Conservation (phyloP, 1,140 invertebrate genomes). For the Alviniconcha marisindica region DNA sequence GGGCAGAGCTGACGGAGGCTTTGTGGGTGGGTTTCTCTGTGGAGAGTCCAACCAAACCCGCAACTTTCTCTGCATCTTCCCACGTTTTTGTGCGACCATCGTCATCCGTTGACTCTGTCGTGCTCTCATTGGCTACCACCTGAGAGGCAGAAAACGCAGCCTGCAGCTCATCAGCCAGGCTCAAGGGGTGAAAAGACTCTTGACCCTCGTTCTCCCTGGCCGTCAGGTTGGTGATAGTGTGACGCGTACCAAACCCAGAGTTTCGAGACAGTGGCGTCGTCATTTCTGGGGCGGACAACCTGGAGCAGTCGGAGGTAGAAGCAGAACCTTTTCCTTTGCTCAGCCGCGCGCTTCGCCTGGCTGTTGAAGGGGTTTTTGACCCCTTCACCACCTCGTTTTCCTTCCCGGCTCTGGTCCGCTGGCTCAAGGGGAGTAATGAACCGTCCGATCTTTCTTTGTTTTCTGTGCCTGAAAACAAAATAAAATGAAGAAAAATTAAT, state of each 20-base stretch:
- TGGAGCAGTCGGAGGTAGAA: background rate
- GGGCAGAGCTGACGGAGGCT: background rate
- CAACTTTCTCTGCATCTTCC: background rate
- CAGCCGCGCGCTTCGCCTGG: background rate
- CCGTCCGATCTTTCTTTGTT: too few relatives aligned
- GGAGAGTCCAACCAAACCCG: too few relatives aligned
- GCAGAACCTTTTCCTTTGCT: too few relatives aligned
- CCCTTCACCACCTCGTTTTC: background rate
- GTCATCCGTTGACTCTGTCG: background rate
- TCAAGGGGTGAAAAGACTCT: background rate
- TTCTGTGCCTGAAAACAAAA: too few relatives aligned
- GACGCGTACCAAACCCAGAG: background rate
- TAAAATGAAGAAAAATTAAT: too few relatives aligned
- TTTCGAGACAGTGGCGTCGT: constrained; percentile 10
- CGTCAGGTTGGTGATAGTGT: background rate
- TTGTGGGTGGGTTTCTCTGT: background rate
- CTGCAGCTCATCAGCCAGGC: constrained; percentile 2
- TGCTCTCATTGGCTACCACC: background rate
- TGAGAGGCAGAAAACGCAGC: background rate
- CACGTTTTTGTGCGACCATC: background rate
- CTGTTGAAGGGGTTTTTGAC: background rate
- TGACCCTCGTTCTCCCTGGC: background rate
- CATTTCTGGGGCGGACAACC: background rate
- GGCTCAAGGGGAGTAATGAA: too few relatives aligned
- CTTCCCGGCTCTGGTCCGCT: background rate